phyloP scores from a whole-genome alignment of 2,797 vertebrate genomes.

The Esox masquinongy region DNA sequence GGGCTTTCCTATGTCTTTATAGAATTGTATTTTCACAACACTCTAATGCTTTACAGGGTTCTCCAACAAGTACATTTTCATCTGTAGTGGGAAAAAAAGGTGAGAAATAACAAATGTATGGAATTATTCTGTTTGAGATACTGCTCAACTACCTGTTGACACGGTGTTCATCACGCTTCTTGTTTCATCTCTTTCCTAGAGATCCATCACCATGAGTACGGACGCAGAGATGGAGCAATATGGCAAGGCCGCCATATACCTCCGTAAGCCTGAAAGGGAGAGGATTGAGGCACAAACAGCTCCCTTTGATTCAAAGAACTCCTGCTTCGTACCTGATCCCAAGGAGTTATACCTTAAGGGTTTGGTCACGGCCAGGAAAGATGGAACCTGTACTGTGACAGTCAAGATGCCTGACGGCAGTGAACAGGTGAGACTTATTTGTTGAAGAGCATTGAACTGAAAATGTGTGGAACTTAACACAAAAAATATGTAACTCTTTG shows the following conservation, averaged over 20 bases:
- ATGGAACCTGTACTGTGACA: constrained; percentile 71
- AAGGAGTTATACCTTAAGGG: constrained; percentile 77
- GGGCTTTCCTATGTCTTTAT: not conserved
- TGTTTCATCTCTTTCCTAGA: not conserved
- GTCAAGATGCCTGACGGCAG: constrained; percentile 48
- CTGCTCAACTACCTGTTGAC: not conserved
- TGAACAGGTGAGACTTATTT: not conserved
- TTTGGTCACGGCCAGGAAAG: constrained; percentile 65
- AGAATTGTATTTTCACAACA: not conserved
- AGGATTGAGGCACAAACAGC: constrained; percentile 75
- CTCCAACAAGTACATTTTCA: not conserved
- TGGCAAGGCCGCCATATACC: constrained; percentile 69
- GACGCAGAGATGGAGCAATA: constrained; percentile 71
- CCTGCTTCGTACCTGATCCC: constrained; percentile 70
- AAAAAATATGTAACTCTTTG: not conserved
- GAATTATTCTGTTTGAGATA: not conserved
- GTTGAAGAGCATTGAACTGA: not conserved
- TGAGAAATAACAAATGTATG: not conserved
- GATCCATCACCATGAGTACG: constrained; percentile 61
- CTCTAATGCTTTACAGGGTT: not conserved
- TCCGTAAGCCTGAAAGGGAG: constrained; percentile 78
- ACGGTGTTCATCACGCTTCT: not conserved
- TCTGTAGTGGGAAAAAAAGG: not conserved
- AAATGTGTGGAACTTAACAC: not conserved
- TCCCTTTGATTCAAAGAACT: constrained; percentile 75